Conservation (phyloP, 1,140 invertebrate species). For the Caenorhabditis latens region DNA sequence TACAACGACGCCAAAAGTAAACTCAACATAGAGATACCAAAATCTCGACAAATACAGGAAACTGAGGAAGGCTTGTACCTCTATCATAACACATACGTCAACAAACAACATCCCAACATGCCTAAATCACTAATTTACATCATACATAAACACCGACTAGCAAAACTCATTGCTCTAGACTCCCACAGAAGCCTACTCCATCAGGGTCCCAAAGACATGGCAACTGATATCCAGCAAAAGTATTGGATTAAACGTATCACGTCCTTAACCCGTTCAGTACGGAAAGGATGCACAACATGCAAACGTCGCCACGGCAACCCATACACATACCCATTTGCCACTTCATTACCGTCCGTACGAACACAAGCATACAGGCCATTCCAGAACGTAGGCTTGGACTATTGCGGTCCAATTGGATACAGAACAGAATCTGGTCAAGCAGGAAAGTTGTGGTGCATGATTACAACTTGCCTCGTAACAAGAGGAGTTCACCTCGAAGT, state of each 20-base stretch:
- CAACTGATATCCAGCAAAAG: background rate
- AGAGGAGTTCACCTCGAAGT: slow-evolving; percentile 35
- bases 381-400: slow-evolving; percentile 37
- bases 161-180: background rate
- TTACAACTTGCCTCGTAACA: slow-evolving; percentile 19
- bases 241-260: no score
- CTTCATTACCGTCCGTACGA: background rate
- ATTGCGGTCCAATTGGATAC: slow-evolving; percentile 42
- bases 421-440: background rate
- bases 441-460: slow-evolving; percentile 12
- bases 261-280: no score
- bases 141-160: background rate
- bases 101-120: slow-evolving; percentile 1
- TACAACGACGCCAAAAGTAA: background rate
- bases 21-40: no score
- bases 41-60: no score
- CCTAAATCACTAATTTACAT: background rate
- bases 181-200: background rate
- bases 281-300: slow-evolving; percentile 5
- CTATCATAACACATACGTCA: background rate
- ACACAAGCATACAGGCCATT: background rate
- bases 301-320: background rate
- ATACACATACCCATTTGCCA: slow-evolving; percentile 15
- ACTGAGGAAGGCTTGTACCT: background rate
- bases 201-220: background rate